Evolutionary conservation across 2,888 invertebrate species (phyloP).

Genomic region (Dione juno): DNA sequence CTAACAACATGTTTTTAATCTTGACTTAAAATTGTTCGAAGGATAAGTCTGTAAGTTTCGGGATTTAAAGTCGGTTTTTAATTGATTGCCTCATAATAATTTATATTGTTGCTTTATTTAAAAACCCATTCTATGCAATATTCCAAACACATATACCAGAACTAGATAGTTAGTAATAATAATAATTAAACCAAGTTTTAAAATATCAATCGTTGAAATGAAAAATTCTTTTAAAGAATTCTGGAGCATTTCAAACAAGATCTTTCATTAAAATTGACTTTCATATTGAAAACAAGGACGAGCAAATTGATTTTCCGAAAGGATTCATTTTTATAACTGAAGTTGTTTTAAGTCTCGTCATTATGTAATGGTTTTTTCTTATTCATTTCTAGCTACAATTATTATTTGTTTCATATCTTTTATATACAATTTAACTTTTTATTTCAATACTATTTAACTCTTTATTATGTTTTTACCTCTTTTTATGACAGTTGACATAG

Average conservation of each 20-base stretch:
- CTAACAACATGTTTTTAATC: too few species aligned
- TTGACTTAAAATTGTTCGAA: too few species aligned
- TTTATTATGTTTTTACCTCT: too few species aligned
- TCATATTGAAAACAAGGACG: slow-evolving; percentile 24
- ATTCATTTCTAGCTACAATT: neutral
- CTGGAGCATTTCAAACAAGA: slow-evolving; percentile 20
- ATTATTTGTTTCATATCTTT: neutral
- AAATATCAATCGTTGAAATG: slow-evolving; percentile 13
- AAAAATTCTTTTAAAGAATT: slow-evolving; percentile 18
- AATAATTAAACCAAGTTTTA: slow-evolving; percentile 13
- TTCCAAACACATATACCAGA: neutral
- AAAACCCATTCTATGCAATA: too few species aligned
- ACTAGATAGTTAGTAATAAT: neutral
- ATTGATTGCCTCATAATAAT: too few species aligned
- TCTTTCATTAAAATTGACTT: slow-evolving; percentile 24
- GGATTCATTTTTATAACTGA: slow-evolving; percentile 16
- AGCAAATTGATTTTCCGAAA: slow-evolving; percentile 23
- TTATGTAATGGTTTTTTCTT: neutral
- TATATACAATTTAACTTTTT: neutral
- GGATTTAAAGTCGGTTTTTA: too few species aligned
- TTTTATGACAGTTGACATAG: too few species aligned
- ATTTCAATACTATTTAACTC: too few species aligned
- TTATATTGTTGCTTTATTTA: too few species aligned
- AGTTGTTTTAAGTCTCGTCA: slow-evolving; percentile 3
- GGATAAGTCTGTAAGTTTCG: too few species aligned